These are phyloP conservation scores for Grus americana DNA, from an alignment of 2,113 vertebrate species.

Conservation along the genomic window DNA sequence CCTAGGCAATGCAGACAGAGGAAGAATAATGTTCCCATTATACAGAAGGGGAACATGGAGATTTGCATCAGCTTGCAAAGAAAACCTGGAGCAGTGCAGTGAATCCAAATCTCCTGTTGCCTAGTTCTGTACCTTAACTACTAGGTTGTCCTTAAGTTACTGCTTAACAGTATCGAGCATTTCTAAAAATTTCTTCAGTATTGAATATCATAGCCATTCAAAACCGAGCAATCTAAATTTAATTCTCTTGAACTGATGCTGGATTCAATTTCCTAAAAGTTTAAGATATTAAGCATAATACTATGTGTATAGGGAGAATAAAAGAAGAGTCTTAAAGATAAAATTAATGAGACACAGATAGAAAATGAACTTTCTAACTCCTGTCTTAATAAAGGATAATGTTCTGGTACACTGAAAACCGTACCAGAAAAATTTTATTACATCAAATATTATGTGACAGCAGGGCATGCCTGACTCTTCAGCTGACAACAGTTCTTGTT, in stretches of 20 bases:
- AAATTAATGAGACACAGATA: conserved; percentile 35
- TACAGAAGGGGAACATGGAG: not conserved
- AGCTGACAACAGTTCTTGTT: not conserved
- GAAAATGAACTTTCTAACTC: conserved; percentile 11
- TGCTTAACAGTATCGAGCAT: not conserved
- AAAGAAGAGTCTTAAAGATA: not conserved
- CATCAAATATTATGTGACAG: not conserved
- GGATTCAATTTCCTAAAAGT: conserved; percentile 44
- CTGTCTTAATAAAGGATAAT: not conserved
- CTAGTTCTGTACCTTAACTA: not conserved
- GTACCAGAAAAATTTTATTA: not conserved
- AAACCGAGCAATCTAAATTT: not conserved
- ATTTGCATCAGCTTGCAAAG: not conserved
- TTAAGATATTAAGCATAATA: conserved; percentile 4
- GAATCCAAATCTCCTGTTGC: not conserved
- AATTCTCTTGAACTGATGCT: conserved; percentile 5
- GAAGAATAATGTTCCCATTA: conserved; percentile 25
- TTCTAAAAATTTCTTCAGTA: not conserved
- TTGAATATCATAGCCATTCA: not conserved
- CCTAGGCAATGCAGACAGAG: not conserved
- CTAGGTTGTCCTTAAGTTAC: not conserved
- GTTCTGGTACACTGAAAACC: not conserved
- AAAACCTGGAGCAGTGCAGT: not conserved
- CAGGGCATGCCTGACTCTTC: not conserved
- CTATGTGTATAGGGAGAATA: not conserved